A percentile compares a stretch with the other conserved stretches of the same genome.
Evolutionary conservation across 2,113 vertebrate species (phyloP).

Genomic region (Tenebrosternarchus preto): DNA sequence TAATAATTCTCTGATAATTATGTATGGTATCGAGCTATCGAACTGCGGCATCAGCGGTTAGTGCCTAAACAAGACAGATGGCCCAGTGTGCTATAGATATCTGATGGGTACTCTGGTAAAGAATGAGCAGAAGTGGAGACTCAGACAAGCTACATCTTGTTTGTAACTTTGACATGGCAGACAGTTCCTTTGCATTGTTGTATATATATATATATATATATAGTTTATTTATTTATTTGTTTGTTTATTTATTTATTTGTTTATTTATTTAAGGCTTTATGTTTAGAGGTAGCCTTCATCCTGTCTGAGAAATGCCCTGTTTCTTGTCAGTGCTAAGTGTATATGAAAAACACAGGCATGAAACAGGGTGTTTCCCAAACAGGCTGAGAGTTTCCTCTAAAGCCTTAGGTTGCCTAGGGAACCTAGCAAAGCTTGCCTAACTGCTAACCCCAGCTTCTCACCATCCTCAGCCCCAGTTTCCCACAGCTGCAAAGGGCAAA

Average conservation of each 20-base stretch:
- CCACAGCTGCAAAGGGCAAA: conserved; percentile 10
- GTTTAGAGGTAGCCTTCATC: no score
- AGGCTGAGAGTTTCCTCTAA: conserved; percentile 44
- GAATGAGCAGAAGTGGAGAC: not conserved
- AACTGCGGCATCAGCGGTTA: conserved; percentile 53
- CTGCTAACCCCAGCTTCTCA: conserved; percentile 30
- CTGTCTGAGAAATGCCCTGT: no score
- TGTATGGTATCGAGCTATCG: conserved; percentile 62
- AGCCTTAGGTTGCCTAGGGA: conserved; percentile 7
- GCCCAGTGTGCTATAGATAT: not conserved
- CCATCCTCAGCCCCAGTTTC: not conserved
- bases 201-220: no score
- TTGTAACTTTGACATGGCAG: conserved; percentile 63
- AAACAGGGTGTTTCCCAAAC: conserved; percentile 38
- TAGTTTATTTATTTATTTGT: no score
- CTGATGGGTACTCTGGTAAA: no score
- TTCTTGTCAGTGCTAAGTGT: no score
- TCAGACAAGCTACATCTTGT: conserved; percentile 68
- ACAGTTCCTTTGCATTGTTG: conserved; percentile 45
- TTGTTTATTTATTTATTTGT: no score
- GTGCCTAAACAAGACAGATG: conserved; percentile 4
- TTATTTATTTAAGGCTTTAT: no score
- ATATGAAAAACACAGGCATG: not conserved
- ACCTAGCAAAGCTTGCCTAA: conserved; percentile 33
- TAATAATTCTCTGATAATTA: conserved; percentile 57